Percentiles rank a stretch among this genome's conserved stretches.
Conservation (phyloP, 2,888 invertebrate genomes). For the Acleris cristana region DNA sequence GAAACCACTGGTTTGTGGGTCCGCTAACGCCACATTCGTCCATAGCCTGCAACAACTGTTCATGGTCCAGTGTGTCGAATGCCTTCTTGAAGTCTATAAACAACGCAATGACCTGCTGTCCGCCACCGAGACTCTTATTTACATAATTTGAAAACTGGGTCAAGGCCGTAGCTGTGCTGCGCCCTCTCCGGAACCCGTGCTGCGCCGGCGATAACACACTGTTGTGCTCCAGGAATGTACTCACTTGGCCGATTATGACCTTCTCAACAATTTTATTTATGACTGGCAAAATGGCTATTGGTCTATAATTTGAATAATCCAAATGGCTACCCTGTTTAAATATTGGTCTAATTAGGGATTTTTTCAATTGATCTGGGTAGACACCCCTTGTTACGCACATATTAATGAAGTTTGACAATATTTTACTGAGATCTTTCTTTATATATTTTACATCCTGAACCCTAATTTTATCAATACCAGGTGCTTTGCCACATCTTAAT, state of each 20-base stretch:
- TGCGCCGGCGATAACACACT: too few species aligned
- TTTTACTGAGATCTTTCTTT: constrained; percentile 27
- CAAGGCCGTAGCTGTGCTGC: too few species aligned
- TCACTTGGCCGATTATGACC: too few species aligned
- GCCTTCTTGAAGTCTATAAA: constrained; percentile 41
- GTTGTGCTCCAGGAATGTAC: too few species aligned
- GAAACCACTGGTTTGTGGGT: constrained; percentile 35
- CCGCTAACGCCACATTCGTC: constrained; percentile 41
- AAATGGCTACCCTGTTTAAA: constrained; percentile 37
- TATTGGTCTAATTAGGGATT: constrained; percentile 33
- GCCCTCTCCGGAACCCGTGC: too few species aligned
- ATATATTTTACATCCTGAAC: constrained; percentile 33
- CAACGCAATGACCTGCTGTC: not conserved
- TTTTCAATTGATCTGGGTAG: constrained; percentile 35
- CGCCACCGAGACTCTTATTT: too few species aligned
- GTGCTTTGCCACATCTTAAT: constrained; percentile 19
- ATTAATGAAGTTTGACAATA: constrained; percentile 38
- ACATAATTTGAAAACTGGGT: too few species aligned
- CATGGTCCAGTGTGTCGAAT: constrained; percentile 40
- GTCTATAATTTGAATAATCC: constrained; percentile 37
- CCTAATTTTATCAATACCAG: constrained; percentile 29
- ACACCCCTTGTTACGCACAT: constrained; percentile 14
- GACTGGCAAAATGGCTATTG: constrained; percentile 33
- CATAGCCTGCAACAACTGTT: constrained; percentile 38
- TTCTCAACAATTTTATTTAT: constrained; percentile 26